A percentile compares a stretch with the other conserved stretches of the same genome.
Conservation (phyloP, 37 sponge, comb jelly and placozoan species). For the Chondrosia reniformis region DNA sequence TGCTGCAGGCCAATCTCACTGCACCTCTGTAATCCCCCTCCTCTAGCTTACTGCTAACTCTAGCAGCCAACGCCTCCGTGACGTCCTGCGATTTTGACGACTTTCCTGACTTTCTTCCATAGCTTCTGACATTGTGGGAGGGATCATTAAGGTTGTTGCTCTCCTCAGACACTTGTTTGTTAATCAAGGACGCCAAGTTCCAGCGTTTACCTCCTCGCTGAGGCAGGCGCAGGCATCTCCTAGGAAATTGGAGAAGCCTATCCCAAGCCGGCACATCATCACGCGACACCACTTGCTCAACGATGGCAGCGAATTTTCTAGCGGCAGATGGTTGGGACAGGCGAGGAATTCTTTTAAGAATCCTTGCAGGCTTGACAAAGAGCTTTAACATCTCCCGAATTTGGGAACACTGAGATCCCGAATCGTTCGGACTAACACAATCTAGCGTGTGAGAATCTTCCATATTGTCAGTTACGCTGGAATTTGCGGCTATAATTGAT, state of each 20-base stretch:
- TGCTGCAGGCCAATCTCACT: neutral
- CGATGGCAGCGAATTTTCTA: neutral
- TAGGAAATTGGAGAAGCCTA: neutral
- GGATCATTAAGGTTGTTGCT: neutral
- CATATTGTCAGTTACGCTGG: neutral
- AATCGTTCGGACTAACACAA: neutral
- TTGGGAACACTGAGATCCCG: neutral
- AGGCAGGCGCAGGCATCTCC: neutral
- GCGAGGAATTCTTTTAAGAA: neutral
- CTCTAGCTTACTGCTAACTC: neutral
- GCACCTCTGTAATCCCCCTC: neutral
- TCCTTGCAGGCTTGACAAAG: neutral
- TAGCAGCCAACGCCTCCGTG: neutral
- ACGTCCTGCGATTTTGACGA: neutral
- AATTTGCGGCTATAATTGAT: neutral
- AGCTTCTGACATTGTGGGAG: neutral
- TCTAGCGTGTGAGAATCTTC: neutral
- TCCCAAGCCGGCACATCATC: neutral
- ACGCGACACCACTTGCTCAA: neutral
- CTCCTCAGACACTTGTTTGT: neutral
- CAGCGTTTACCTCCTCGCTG: neutral
- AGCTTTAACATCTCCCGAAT: neutral
- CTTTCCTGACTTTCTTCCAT: too few species aligned
- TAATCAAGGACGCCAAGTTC: neutral
- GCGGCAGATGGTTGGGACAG: neutral